Base-by-base conservation (phyloP, 2,888 invertebrate species). In the Drosophila niveifrons region DNA sequence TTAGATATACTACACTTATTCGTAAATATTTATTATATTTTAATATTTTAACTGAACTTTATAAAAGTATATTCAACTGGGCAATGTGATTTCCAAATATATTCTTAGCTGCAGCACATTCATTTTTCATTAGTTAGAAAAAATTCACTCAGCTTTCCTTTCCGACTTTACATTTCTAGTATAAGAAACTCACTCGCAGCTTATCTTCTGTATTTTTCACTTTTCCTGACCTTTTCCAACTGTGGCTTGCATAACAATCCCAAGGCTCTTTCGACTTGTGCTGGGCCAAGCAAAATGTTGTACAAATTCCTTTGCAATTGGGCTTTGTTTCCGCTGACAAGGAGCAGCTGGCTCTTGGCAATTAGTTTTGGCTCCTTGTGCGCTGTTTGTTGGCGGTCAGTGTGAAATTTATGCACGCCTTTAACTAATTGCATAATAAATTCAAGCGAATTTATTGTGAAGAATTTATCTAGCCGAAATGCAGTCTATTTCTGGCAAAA, bases 341-440 rank as follows among this genome's bases (percentile, higher is more conserved):
- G 77, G 58, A 74, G 56, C 74, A 69, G 68, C 77, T 64, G 58
- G 36, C 44, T 28, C 62, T 46, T 18, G 41, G 66, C 64, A 74
- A 71, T 68, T 71, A 59, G 51, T 50, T 74, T 74, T 15, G 56
- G 39, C 46, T 75, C 46, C 59, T 75, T 78, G 58, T 61, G n/a
- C 36, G 63, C 53, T 73, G 61, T 59, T 68, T 73, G 62, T 62
- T 62, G 69, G 59, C 57, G 77, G 80, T 70, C 80, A 79, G 65
- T 75, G 75, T 75, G 39, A 44, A 63, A 66, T 74, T 66, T 74
- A 74, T 76, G 57, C 44, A 61, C 64, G 59, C 51, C 51, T 82
- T 85, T 82, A 80, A 79, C 79, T 85, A 82, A 88, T 85, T 82
- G 84, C 82, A 77, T 71, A 88, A 85, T 85, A 85, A 85, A 85